A percentile compares a stretch with the other conserved stretches of the same genome.
Conservation (phyloP, 2,888 invertebrate genomes). For the Nipponacmea schrenckii region DNA sequence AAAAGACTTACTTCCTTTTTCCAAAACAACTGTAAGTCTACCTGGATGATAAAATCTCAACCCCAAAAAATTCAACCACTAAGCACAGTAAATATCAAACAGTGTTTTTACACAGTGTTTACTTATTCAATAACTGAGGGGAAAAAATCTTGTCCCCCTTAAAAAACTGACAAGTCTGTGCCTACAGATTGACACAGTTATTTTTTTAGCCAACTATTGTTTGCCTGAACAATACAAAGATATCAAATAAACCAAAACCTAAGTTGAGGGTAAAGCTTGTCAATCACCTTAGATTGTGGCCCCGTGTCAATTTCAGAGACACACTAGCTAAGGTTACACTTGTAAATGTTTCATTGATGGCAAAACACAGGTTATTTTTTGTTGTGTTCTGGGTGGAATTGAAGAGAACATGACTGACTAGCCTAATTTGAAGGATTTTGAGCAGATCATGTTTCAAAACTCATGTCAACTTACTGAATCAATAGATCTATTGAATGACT, state of each 20-base stretch:
- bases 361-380: neutral
- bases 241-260: constrained; percentile 7
- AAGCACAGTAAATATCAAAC: too few relatives aligned
- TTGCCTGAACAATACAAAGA: neutral
- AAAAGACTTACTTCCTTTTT: neutral
- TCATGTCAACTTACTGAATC: too few relatives aligned
- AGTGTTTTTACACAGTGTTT: too few relatives aligned
- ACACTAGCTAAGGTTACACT: neutral
- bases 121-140: too few relatives aligned
- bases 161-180: neutral
- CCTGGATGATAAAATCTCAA: too few relatives aligned
- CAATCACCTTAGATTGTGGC: neutral
- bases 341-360: neutral
- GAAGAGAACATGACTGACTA: too few relatives aligned
- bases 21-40: too few relatives aligned
- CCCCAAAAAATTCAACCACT: too few relatives aligned
- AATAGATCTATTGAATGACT: too few relatives aligned
- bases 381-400: neutral
- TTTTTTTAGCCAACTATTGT: neutral
- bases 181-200: neutral
- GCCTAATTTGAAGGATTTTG: too few relatives aligned
- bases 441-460: too few relatives aligned
- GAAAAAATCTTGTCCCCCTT: too few relatives aligned
- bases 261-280: neutral
- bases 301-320: neutral